phyloP scores from a whole-genome alignment of 1,140 invertebrate species.

The Tetramorium alpestre region DNA sequence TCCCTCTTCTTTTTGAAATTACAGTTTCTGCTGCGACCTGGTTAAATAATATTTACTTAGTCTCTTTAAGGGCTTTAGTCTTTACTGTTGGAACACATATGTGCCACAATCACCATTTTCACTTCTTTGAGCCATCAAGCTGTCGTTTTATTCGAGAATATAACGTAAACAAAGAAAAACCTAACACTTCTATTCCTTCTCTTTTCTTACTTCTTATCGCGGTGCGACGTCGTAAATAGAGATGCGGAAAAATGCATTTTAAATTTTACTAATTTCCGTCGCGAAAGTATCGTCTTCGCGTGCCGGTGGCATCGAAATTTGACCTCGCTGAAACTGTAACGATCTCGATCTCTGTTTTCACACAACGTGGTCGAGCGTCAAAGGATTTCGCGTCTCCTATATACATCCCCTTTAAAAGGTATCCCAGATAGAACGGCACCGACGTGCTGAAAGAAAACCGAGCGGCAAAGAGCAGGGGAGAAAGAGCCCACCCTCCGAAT shows the following conservation, averaged over 20 bases:
- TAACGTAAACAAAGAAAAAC: conserved; percentile 24
- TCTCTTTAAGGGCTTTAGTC: background rate
- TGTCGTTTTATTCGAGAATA: background rate
- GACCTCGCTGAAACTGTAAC: background rate
- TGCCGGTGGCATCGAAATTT: background rate
- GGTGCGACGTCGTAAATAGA: background rate
- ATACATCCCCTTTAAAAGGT: conserved; percentile 47
- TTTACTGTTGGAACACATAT: background rate
- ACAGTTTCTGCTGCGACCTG: background rate
- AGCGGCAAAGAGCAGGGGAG: background rate
- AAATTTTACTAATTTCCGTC: background rate
- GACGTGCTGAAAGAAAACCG: conserved; percentile 18
- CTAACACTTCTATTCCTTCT: background rate
- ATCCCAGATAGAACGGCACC: conserved; percentile 6
- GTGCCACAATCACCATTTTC: background rate
- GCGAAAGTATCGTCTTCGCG: background rate
- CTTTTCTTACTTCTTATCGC: background rate
- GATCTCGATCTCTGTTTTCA: background rate
- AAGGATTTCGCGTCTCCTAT: background rate
- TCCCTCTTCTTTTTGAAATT: background rate
- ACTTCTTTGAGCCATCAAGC: background rate
- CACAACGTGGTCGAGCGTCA: background rate
- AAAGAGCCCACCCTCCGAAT: conserved; percentile 8
- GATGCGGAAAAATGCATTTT: background rate
- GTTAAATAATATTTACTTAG: background rate